Percentiles rank a stretch among this genome's conserved stretches.
These are phyloP conservation scores for Xestia c-nigrum DNA, from an alignment of 2,888 invertebrate species.

Conservation along the genomic window DNA sequence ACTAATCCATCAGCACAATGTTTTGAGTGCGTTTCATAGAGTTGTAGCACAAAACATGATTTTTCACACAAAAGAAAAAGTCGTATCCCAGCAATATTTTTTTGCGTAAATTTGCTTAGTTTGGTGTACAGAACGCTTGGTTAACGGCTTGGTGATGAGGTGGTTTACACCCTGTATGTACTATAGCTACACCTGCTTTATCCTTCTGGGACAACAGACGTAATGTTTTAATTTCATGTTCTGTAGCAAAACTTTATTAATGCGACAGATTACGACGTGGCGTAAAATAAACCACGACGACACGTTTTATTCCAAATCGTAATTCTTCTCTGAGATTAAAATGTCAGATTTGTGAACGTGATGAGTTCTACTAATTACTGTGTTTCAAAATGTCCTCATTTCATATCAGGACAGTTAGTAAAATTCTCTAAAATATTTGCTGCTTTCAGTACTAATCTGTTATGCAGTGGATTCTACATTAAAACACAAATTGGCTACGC, in stretches of 20 bases:
- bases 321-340: constrained; percentile 51
- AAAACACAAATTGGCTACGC: constrained; percentile 32
- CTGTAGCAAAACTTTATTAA: constrained; percentile 1
- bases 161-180: background rate
- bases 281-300: constrained; percentile 7
- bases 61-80: no score
- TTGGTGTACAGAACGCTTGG: no score
- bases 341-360: constrained; percentile 50
- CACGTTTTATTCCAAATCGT: constrained; percentile 35
- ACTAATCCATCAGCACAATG: no score
- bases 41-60: no score
- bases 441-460: background rate
- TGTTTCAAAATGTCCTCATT: constrained; percentile 21
- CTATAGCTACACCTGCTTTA: background rate
- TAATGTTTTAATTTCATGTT: background rate
- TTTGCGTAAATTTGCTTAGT: no score
- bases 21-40: no score
- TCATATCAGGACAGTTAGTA: background rate
- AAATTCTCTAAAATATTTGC: constrained; percentile 17
- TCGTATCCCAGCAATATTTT: no score
- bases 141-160: no score
- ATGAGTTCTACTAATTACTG: constrained; percentile 47
- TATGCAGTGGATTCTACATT: constrained; percentile 17
- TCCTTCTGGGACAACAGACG: no score
- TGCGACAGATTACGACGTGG: constrained; percentile 6